phyloP scores from a whole-genome alignment of 2,797 vertebrate genomes.

The Lacerta agilis region DNA sequence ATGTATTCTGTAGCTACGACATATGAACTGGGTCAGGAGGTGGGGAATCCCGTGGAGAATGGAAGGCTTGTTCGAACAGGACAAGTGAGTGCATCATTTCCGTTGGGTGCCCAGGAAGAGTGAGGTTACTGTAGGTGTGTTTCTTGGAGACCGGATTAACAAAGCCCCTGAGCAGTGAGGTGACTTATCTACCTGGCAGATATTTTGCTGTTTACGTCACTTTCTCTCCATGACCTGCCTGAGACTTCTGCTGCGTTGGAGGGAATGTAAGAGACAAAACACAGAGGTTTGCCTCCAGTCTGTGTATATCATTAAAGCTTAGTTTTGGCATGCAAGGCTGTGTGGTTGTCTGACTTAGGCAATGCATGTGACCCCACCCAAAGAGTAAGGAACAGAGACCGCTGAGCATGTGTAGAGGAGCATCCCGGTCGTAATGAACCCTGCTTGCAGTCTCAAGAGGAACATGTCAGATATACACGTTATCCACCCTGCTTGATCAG shows the following conservation, averaged over 20 bases:
- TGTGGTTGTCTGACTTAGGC: not conserved
- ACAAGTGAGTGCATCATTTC: conserved; percentile 15
- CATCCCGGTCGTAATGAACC: not conserved
- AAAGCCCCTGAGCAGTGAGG: not conserved
- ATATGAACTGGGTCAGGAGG: not conserved
- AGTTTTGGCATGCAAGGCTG: not conserved
- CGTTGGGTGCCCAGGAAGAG: not conserved
- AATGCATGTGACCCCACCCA: not conserved
- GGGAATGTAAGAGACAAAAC: not conserved
- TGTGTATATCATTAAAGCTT: not conserved
- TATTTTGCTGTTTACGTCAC: not conserved
- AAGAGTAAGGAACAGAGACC: no score
- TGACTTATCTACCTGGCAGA: rapidly evolving
- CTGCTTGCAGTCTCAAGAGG: not conserved
- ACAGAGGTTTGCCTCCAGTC: not conserved
- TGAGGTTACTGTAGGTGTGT: not conserved
- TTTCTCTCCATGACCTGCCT: not conserved
- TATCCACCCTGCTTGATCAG: not conserved
- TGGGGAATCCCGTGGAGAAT: not conserved
- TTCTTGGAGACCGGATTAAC: not conserved
- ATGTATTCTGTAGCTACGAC: not conserved
- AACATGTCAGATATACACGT: not conserved
- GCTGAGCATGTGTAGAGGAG: no score
- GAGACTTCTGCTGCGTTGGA: not conserved
- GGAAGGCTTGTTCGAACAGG: conserved; percentile 8